These are phyloP conservation scores for Phthorimaea operculella DNA, from an alignment of 1,140 invertebrate species.

Conservation along the genomic window DNA sequence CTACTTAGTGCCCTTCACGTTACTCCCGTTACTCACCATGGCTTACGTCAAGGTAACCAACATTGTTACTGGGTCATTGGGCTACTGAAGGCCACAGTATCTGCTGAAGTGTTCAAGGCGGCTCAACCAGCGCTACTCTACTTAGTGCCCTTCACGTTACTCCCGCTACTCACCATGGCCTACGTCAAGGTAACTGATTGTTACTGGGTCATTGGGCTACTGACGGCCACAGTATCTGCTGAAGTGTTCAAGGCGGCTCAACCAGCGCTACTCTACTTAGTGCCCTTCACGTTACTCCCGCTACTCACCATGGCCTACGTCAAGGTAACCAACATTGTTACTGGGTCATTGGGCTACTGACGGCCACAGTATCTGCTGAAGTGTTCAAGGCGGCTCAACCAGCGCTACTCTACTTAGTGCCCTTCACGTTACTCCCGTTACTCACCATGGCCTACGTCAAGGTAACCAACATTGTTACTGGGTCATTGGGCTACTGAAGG, in stretches of 20 bases:
- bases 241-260: constrained; percentile 98
- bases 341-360: constrained; percentile 96
- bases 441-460: constrained; percentile 98
- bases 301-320: constrained; percentile 97
- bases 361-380: constrained; percentile 96
- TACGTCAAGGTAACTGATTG: constrained; percentile 98
- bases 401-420: constrained; percentile 95
- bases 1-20: constrained; percentile 96
- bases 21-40: constrained; percentile 95
- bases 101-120: constrained; percentile 97
- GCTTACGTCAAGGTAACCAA: constrained; percentile 92
- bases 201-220: constrained; percentile 94
- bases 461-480: too few species aligned
- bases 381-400: constrained; percentile 98
- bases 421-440: constrained; percentile 94
- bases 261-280: constrained; percentile 95
- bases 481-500: constrained; percentile 95
- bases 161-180: constrained; percentile 96
- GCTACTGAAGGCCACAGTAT: constrained; percentile 94
- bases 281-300: constrained; percentile 96
- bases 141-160: constrained; percentile 95
- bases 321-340: constrained; percentile 87
- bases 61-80: too few species aligned
- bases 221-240: constrained; percentile 96
- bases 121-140: constrained; percentile 97